Evolutionary conservation across 1,140 invertebrate genomes (phyloP).

Genomic region (Trichonephila clavata): DNA sequence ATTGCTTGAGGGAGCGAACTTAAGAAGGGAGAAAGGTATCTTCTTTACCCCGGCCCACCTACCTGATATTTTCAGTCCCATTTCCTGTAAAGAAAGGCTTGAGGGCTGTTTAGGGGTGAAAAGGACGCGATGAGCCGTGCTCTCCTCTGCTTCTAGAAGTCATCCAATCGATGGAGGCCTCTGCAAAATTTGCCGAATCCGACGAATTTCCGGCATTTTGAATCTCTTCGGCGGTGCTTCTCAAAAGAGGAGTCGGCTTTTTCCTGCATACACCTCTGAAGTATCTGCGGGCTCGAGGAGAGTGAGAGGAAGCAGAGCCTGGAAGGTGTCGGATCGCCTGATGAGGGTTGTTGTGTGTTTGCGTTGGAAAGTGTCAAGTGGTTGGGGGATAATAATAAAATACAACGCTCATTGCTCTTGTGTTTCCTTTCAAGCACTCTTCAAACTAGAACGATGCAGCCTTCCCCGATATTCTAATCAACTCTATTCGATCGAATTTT

Average conservation of each 20-base stretch:
- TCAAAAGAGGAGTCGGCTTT: slow-evolving; percentile 6
- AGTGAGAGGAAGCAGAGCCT: too few relatives aligned
- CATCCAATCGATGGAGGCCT: slow-evolving; percentile 8
- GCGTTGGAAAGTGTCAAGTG: not conserved
- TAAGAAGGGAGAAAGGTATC: not conserved
- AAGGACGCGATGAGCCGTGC: not conserved
- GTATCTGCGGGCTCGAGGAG: not conserved
- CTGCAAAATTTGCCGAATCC: not conserved
- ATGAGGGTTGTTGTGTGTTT: slow-evolving; percentile 16
- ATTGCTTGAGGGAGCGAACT: not conserved
- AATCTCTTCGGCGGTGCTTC: not conserved
- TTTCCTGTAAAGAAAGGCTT: not conserved
- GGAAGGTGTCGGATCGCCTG: slow-evolving; percentile 2
- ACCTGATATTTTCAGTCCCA: slow-evolving; percentile 3
- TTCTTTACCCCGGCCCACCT: not conserved
- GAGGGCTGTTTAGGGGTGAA: not conserved
- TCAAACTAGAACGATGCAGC: not conserved
- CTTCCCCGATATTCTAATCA: not conserved
- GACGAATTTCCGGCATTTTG: slow-evolving; percentile 24
- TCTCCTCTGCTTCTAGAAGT: not conserved
- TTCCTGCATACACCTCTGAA: not conserved
- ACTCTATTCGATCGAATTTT: not conserved
- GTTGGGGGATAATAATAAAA: not conserved
- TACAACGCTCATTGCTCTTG: not conserved
- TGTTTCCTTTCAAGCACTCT: not conserved